These are phyloP conservation scores for Nycticebus coucang DNA, from an alignment of 2,113 vertebrate species.

Conservation along the genomic window DNA sequence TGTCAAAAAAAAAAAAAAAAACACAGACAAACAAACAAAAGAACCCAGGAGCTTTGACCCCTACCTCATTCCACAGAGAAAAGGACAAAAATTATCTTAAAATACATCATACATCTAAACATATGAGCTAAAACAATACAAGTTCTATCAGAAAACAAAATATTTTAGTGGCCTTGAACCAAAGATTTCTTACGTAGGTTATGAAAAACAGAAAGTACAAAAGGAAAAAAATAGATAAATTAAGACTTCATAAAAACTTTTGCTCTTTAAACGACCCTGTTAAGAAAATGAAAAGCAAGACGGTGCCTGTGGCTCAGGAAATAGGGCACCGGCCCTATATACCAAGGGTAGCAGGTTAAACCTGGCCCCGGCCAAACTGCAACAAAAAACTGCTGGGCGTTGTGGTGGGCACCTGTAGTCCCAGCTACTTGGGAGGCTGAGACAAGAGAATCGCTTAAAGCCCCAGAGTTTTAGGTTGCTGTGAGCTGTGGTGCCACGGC, in stretches of 20 bases:
- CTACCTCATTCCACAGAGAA: background rate
- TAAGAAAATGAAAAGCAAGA: background rate
- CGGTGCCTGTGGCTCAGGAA: too few relatives aligned
- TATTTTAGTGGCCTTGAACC: background rate
- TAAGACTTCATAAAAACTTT: background rate
- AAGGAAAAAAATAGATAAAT: background rate
- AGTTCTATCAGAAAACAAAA: background rate
- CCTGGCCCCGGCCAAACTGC: too few relatives aligned
- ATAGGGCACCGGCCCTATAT: too few relatives aligned
- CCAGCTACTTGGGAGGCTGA: too few relatives aligned
- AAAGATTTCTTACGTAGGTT: background rate
- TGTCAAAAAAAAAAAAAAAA: background rate
- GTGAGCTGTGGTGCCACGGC: too few relatives aligned
- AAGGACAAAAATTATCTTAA: background rate
- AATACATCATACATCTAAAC: background rate
- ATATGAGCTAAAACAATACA: background rate
- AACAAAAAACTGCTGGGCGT: too few relatives aligned
- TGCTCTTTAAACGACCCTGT: background rate
- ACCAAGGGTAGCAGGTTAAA: too few relatives aligned
- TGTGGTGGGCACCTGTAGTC: too few relatives aligned
- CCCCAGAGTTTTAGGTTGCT: too few relatives aligned
- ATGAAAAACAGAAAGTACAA: background rate
- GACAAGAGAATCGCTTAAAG: too few relatives aligned
- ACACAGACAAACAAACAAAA: background rate
- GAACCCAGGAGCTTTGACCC: too few relatives aligned